Base-by-base conservation (phyloP, 2,113 vertebrate species). In the Nansenia antarctica region DNA sequence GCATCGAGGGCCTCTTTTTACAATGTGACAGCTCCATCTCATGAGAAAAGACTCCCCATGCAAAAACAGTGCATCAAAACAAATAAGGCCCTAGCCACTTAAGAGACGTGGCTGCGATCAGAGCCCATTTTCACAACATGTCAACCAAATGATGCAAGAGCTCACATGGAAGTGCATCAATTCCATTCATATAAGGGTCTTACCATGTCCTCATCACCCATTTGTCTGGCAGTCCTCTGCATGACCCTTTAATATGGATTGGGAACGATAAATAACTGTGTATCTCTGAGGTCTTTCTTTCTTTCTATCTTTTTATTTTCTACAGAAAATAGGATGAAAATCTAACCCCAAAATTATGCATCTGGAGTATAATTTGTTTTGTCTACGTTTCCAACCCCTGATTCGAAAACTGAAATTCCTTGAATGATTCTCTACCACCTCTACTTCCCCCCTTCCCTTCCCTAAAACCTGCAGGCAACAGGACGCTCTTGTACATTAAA, bases 401-500 rank as follows among this genome's bases (percentile, higher is more conserved):
- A 32, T 30, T 18, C 27, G n/a, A 49, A 55, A 53, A 63, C 24
- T 27, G 15, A 45, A 73, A 65, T 58, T 29, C 27, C 77, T 78
- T 72, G 34, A 63, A 73, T 32, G 52, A 53, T 62, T 71, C 62
- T 45, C 67, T 31, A 72, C 73, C 70, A 73, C 73, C 72, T 77
- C 69, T 54, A 58, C 65, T 20, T 39, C 75, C 30, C 72, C 60
- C 67, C 72, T 72, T 49, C 70, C 64, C 47, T 55, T 65, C 32
- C 70, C 84, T 76, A 76, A 94, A 94, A 94, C 95, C 95, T 91
- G 94, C 93, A 93, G 95, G 95, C 95, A 95, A 94, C 84, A 90
- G 96, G 95, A 95, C 94, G 93, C 94, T 95, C 94, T 94, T 95
- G 96, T 95, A 95, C 96, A 95, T 94, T 97, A 98, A 98, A 98